phyloP scores from a whole-genome alignment of 2,888 invertebrate genomes.

The Callinectes sapidus region DNA sequence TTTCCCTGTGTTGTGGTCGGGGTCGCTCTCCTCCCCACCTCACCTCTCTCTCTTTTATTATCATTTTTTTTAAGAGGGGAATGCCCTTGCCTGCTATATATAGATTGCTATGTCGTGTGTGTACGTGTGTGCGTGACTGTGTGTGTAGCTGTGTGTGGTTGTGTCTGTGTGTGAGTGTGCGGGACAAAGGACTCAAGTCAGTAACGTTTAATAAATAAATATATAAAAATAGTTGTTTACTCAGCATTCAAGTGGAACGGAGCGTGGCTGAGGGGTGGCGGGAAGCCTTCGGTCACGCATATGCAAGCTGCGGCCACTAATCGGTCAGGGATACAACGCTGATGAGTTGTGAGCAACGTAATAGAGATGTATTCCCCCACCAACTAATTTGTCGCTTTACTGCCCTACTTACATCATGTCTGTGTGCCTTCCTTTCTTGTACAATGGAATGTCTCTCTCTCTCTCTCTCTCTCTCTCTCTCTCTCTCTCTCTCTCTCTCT shows the following conservation, averaged over 20 bases:
- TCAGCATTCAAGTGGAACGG: not conserved
- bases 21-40: constrained; percentile 43
- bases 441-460: not conserved
- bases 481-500: too few relatives aligned
- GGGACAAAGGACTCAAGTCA: not conserved
- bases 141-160: not conserved
- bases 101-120: not conserved
- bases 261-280: not conserved
- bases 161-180: constrained; percentile 23
- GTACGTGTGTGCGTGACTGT: constrained; percentile 25
- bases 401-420: not conserved
- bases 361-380: not conserved
- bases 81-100: constrained; percentile 46
- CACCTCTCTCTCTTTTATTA: constrained; percentile 34
- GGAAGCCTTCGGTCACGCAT: not conserved
- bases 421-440: not conserved
- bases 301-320: constrained; percentile 5
- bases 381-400: not conserved
- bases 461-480: too few relatives aligned
- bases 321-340: constrained; percentile 10
- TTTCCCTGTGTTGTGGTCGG: constrained; percentile 44
- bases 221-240: constrained; percentile 36
- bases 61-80: constrained; percentile 39
- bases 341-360: constrained; percentile 12
- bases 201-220: constrained; percentile 21